Evolutionary conservation across 2,888 invertebrate genomes (phyloP).

Genomic region (Drosophila melanosoma): DNA sequence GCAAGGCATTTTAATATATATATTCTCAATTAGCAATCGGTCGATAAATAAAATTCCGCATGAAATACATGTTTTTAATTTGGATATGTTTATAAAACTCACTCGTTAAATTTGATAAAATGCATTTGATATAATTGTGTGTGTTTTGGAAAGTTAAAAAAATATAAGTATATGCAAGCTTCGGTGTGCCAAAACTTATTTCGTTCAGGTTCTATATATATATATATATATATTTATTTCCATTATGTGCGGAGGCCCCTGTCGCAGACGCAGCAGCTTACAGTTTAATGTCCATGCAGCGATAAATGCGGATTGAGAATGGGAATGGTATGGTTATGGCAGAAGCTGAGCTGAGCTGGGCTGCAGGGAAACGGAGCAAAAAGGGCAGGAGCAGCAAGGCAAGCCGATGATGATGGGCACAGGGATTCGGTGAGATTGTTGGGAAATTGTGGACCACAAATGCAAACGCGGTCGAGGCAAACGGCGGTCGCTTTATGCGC

Average conservation of each 20-base stretch:
- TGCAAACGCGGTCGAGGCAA: constrained; percentile 52
- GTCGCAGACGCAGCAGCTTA: constrained; percentile 30
- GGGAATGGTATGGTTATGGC: constrained; percentile 55
- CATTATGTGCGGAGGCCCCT: constrained; percentile 33
- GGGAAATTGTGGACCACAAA: constrained; percentile 53
- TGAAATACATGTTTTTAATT: neutral
- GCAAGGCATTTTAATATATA: neutral
- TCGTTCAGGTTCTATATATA: constrained; percentile 14
- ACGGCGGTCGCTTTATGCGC: constrained; percentile 55
- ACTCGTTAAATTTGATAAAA: neutral
- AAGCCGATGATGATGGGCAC: constrained; percentile 16
- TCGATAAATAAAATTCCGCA: neutral
- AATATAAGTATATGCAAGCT: neutral
- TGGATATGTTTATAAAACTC: neutral
- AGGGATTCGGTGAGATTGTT: constrained; percentile 48
- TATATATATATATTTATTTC: constrained; percentile 48
- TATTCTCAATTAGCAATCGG: neutral
- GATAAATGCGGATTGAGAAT: constrained; percentile 59
- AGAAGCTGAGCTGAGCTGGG: constrained; percentile 10
- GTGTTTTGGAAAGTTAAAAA: neutral
- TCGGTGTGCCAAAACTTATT: neutral
- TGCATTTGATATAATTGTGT: neutral
- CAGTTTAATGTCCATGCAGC: constrained; percentile 65
- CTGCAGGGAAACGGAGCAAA: neutral
- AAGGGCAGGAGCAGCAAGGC: neutral